phyloP scores from a whole-genome alignment of 2,888 invertebrate species.

The Chrysotoxum bicinctum region DNA sequence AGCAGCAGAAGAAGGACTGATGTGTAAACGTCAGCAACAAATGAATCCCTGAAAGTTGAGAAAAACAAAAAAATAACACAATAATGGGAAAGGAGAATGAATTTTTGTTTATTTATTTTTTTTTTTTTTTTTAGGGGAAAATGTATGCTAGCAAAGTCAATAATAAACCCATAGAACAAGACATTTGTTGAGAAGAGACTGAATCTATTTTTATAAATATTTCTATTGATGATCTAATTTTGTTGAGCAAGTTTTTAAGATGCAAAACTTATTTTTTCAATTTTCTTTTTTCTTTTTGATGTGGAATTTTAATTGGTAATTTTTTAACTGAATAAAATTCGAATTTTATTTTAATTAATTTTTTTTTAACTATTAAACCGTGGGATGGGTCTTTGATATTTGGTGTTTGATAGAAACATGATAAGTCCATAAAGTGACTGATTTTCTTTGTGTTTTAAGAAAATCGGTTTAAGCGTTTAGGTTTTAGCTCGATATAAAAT shows the following conservation, averaged over 20 bases:
- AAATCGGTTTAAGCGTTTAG: too few relatives aligned
- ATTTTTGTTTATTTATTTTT: constrained; percentile 22
- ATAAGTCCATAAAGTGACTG: too few relatives aligned
- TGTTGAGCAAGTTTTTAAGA: constrained; percentile 44
- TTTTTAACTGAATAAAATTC: not conserved
- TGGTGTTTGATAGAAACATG: too few relatives aligned
- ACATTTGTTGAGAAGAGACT: constrained; percentile 10
- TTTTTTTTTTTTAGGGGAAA: not conserved
- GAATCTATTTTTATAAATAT: constrained; percentile 56
- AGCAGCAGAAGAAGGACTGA: not conserved
- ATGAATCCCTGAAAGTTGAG: constrained; percentile 50
- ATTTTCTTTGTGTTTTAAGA: too few relatives aligned
- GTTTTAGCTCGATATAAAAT: too few relatives aligned
- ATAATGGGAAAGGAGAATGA: not conserved
- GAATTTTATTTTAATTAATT: not conserved
- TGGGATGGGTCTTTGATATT: too few relatives aligned
- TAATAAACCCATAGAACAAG: constrained; percentile 34
- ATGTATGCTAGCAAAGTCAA: constrained; percentile 21
- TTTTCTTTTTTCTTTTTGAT: not conserved
- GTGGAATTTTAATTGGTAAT: constrained; percentile 5
- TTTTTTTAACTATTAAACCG: too few relatives aligned
- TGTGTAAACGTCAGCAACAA: constrained; percentile 38
- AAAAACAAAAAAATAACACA: not conserved
- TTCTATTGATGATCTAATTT: constrained; percentile 70
- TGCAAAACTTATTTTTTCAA: not conserved